Conservation (phyloP, 2,888 invertebrate genomes). For the Plutella xylostella region DNA sequence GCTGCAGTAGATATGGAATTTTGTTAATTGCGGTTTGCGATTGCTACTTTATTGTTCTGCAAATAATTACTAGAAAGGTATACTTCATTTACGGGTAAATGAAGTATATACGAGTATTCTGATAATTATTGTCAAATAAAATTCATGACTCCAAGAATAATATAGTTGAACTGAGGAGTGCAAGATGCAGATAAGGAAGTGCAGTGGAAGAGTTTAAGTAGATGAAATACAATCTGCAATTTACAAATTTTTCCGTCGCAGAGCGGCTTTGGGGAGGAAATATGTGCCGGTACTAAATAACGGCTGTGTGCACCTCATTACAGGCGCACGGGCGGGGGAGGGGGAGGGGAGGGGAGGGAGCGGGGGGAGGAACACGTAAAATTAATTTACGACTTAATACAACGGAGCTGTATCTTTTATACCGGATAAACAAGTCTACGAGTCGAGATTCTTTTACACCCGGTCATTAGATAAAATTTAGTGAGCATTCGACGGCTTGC, state of each 20-base stretch:
- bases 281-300: constrained; percentile 32
- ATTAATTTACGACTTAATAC: constrained; percentile 56
- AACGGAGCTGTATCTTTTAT: constrained; percentile 30
- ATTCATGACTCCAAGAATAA: no score
- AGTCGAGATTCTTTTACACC: constrained; percentile 28
- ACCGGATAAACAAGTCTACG: constrained; percentile 35
- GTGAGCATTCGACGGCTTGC: constrained; percentile 23
- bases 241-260: background rate
- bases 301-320: constrained; percentile 36
- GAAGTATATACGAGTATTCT: no score
- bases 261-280: constrained; percentile 18
- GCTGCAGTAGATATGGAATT: background rate
- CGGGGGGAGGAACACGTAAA: constrained; percentile 24
- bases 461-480: constrained; percentile 38
- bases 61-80: no score
- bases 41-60: no score
- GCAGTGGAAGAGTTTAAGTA: background rate
- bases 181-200: no score
- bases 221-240: constrained; percentile 4
- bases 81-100: no score
- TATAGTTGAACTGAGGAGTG: no score
- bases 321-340: constrained; percentile 19
- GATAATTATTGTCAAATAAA: no score
- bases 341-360: background rate
- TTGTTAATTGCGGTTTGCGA: no score